A percentile compares a stretch with the other conserved stretches of the same genome.
These are phyloP conservation scores for Ericerus pela DNA, from an alignment of 1,140 invertebrate genomes.

Conservation along the genomic window DNA sequence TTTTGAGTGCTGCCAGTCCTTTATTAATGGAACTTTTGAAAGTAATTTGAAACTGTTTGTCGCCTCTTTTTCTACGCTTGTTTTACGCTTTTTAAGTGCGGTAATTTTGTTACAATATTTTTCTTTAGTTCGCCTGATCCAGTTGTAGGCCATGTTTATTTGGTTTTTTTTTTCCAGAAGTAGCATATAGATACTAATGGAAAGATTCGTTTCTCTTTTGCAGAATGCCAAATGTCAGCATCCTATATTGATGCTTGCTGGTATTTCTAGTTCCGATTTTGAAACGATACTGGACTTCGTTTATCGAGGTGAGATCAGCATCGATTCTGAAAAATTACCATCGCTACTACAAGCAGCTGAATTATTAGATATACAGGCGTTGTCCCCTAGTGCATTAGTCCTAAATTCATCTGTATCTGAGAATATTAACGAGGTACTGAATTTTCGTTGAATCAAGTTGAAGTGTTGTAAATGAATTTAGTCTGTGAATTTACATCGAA, in stretches of 20 bases:
- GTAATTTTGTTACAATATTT: no score
- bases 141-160: no score
- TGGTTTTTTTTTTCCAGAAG: no score
- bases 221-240: constrained; percentile 47
- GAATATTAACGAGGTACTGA: no score
- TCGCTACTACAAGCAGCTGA: neutral
- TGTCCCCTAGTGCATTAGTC: neutral
- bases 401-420: neutral
- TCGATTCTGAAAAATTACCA: neutral
- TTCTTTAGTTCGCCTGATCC: no score
- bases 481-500: no score
- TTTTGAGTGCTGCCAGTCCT: constrained; percentile 45
- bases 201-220: constrained; percentile 22
- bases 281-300: constrained; percentile 46
- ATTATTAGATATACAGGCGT: neutral
- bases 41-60: constrained; percentile 31
- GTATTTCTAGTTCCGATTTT: constrained; percentile 42
- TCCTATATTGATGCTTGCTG: constrained; percentile 48
- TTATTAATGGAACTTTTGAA: constrained; percentile 45
- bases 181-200: no score
- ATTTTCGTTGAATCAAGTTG: no score
- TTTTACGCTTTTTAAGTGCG: no score
- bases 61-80: no score
- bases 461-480: no score
- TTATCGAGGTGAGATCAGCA: constrained; percentile 39